These are phyloP conservation scores for Drosophila ohnishii DNA, from an alignment of 1,140 invertebrate species.

Conservation along the genomic window DNA sequence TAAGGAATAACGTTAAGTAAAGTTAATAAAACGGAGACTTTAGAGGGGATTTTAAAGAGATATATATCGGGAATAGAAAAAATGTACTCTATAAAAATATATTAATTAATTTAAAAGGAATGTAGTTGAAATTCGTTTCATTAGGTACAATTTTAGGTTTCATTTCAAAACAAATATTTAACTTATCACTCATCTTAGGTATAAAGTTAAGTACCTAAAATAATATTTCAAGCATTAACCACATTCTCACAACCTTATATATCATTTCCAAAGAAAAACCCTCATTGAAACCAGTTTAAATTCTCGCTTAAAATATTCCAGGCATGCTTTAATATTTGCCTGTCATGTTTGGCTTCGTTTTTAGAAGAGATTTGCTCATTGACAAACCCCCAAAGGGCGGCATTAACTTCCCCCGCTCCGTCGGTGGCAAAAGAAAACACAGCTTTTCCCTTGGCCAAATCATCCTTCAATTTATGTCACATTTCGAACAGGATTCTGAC, in stretches of 20 bases:
- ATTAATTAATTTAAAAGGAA: not conserved
- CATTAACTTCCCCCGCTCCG: slow-evolving; percentile 13
- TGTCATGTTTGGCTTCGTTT: slow-evolving; percentile 25
- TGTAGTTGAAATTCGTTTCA: too few relatives aligned
- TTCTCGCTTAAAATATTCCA: slow-evolving; percentile 4
- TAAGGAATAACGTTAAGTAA: not conserved
- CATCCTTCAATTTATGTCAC: slow-evolving; percentile 60
- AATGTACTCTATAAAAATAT: too few relatives aligned
- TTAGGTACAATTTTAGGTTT: too few relatives aligned
- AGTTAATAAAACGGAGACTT: not conserved
- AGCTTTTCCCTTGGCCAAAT: slow-evolving; percentile 36
- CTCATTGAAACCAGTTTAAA: not conserved
- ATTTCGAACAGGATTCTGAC: slow-evolving; percentile 29
- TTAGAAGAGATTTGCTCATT: slow-evolving; percentile 20
- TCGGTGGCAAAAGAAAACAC: slow-evolving; percentile 16
- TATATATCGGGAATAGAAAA: too few relatives aligned
- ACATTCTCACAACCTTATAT: not conserved
- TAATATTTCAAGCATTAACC: not conserved
- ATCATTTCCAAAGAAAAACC: not conserved
- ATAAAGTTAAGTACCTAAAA: too few relatives aligned
- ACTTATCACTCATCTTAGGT: not conserved
- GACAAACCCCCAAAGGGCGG: slow-evolving; percentile 19
- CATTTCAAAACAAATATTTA: not conserved
- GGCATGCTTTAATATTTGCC: slow-evolving; percentile 13
- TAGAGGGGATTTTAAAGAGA: not conserved